Evolutionary conservation across 2,888 invertebrate species (phyloP), one percentile per base, ranked within the genome.

Genomic region (Cerastoderma edule): DNA sequence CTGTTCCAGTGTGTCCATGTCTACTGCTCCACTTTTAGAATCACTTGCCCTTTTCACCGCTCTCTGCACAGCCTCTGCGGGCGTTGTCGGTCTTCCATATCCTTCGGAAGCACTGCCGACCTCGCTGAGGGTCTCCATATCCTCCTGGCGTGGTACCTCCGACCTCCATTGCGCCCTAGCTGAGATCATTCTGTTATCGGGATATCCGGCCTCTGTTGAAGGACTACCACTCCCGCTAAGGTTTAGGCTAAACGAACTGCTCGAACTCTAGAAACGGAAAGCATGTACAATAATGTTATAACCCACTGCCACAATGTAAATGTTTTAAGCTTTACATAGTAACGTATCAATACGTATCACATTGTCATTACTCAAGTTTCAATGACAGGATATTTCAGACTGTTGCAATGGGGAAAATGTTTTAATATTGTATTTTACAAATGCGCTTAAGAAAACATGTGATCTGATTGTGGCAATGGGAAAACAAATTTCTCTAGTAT

Each of bases 1-100:
- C 44, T 83, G 73, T 72, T 86, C 86, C 24, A 86, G 72, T 6
- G 79, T 66, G 39, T 79, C 75, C 86, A 86, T 86, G 53, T 86
- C 83, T 2, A 86, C 69, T 16, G 60, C 54, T 3, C 80, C 75
- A 46, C 64, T 77, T 67, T 76, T 77, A 6, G 69, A 50, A 50
- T 77, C 77, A 46, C 76, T 66, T 27, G 74, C 77, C 46, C 64
- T 75, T 30, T 79, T 60, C 4, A 78, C 71, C 19, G 76, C 72
- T 39, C 72, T 46, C 2, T 81, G 74, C 22, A 76, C 81, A 13
- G 83, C 73, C 22, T 78, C 77, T 27, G 76, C 74, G 16, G 78
- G 78, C 5, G 81, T 75, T 4, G 64, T 50, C 8, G 77, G 75
- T 39, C 72, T 54, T 33, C 53, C 54, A 33, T 67, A n/a, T 39